Evolutionary conservation across 2,797 vertebrate species (phyloP).

Genomic region (Sparidentex hasta): DNA sequence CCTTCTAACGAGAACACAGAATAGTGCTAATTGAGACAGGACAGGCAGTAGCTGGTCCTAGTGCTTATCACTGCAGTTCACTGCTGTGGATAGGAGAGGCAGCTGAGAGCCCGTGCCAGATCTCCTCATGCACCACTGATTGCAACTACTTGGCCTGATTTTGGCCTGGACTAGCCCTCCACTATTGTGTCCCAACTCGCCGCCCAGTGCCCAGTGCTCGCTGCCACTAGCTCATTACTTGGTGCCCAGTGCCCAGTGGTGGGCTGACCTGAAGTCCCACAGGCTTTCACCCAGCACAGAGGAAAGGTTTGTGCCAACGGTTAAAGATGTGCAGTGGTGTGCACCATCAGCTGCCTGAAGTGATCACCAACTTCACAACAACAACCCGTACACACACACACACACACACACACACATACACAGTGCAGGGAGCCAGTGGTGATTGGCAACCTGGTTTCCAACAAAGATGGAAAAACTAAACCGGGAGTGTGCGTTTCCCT

Average conservation of each 20-base stretch:
- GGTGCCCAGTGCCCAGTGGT: constrained; percentile 64
- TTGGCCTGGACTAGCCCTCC: constrained; percentile 68
- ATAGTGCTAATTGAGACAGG: constrained; percentile 66
- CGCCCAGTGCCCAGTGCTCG: constrained; percentile 59
- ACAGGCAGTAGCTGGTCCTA: constrained; percentile 51
- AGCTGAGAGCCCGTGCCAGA: constrained; percentile 67
- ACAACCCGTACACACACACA: constrained; percentile 40
- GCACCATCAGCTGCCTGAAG: constrained; percentile 68
- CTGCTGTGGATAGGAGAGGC: constrained; percentile 67
- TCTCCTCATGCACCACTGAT: constrained; percentile 78
- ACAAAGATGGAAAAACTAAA: constrained; percentile 31
- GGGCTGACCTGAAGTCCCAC: constrained; percentile 63
- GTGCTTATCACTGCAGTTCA: constrained; percentile 61
- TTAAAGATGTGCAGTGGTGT: constrained; percentile 71
- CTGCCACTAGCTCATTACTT: constrained; percentile 70
- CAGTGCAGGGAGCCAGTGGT: constrained; percentile 20
- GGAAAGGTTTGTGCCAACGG: constrained; percentile 58
- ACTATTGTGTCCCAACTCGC: constrained; percentile 69
- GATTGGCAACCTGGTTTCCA: constrained; percentile 24
- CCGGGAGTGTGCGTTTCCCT: constrained; percentile 16
- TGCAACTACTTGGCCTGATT: constrained; percentile 79
- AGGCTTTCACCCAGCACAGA: constrained; percentile 64
- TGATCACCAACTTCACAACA: constrained; percentile 66
- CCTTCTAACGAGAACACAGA: constrained; percentile 44
- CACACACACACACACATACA: not conserved